These are phyloP conservation scores for Platichthys flesus DNA, from an alignment of 2,113 vertebrate genomes.

Conservation along the genomic window DNA sequence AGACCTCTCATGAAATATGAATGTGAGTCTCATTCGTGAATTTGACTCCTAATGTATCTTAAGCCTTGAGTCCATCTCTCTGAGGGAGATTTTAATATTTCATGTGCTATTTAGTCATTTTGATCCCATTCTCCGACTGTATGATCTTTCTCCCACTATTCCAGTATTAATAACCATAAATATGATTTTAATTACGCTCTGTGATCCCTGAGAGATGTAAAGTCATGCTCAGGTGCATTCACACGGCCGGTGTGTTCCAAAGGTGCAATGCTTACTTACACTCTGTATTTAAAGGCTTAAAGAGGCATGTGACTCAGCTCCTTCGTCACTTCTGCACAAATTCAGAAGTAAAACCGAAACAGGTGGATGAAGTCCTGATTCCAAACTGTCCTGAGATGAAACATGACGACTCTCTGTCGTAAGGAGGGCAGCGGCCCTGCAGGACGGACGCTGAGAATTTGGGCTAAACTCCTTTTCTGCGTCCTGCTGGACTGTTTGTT, in stretches of 20 bases:
- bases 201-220: not conserved
- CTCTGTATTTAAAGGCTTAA: too few relatives aligned
- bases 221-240: not conserved
- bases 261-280: not conserved
- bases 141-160: not conserved
- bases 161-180: not conserved
- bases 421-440: conserved; percentile 9
- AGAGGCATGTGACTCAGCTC: not conserved
- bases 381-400: not conserved
- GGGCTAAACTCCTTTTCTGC: conserved; percentile 28
- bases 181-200: not conserved
- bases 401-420: not conserved
- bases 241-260: not conserved
- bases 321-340: not conserved
- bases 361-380: not conserved
- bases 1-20: not conserved
- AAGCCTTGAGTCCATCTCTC: conserved; percentile 3
- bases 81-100: conserved; percentile 19
- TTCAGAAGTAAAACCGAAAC: not conserved
- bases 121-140: conserved; percentile 4
- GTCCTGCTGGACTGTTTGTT: not conserved
- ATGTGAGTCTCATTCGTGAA: not conserved
- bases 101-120: not conserved
- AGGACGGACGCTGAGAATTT: conserved; percentile 36
- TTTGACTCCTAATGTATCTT: conserved; percentile 1